A percentile compares a stretch with the other conserved stretches of the same genome.
These are phyloP conservation scores for Drosophila miranda DNA, from an alignment of 1,140 invertebrate genomes.

Conservation along the genomic window DNA sequence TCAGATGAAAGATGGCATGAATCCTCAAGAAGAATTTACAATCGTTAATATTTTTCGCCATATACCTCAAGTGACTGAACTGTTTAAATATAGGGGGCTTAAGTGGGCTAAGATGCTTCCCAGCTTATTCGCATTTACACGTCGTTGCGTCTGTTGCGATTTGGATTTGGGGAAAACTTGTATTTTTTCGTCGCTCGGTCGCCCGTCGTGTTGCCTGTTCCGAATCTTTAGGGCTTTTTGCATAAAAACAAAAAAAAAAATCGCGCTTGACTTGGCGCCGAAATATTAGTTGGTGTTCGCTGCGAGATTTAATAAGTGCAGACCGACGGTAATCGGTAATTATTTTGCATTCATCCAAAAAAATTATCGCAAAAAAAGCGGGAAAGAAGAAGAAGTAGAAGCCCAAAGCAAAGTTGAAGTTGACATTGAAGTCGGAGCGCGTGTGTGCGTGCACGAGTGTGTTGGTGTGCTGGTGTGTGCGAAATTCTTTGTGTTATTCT, in stretches of 20 bases:
- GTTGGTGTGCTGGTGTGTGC: conserved; percentile 41
- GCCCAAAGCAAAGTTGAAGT: conserved; percentile 33
- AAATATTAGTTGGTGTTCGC: conserved; percentile 1
- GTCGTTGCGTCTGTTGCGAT: too few species aligned
- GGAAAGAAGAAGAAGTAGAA: background rate
- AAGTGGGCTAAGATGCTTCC: too few species aligned
- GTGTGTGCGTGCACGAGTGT: conserved; percentile 19
- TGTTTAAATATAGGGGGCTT: too few species aligned
- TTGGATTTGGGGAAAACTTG: too few species aligned
- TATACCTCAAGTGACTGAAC: too few species aligned
- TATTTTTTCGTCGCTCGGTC: too few species aligned
- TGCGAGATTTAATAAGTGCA: conserved; percentile 2
- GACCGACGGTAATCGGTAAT: conserved; percentile 50
- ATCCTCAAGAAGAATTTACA: too few species aligned
- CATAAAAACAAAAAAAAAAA: conserved; percentile 2
- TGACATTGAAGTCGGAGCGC: conserved; percentile 66
- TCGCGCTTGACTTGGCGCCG: conserved; percentile 32
- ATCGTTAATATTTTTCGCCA: too few species aligned
- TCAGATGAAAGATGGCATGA: too few species aligned
- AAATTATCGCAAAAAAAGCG: background rate
- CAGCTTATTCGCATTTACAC: too few species aligned
- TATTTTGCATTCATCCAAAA: conserved; percentile 9
- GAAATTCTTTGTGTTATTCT: conserved; percentile 68
- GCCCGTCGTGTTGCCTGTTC: too few species aligned
- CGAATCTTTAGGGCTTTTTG: background rate